Base-by-base conservation (phyloP, 2,888 invertebrate species). In the Amblyjoppa fuscipennis region DNA sequence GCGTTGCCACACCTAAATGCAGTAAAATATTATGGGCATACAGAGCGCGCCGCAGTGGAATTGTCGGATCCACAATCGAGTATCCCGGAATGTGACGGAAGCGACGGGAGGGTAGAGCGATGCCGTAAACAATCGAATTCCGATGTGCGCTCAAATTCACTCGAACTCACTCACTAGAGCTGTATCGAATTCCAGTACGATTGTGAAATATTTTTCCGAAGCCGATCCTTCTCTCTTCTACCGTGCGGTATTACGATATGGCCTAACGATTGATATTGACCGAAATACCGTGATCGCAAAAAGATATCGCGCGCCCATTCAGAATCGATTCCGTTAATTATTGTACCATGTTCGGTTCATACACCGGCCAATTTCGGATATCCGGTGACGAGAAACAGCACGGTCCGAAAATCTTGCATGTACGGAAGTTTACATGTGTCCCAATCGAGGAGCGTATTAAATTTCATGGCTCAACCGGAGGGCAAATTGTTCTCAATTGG, bases 61-160 rank as follows among this genome's bases (percentile, higher is more conserved):
- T 77, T 77, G 84, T 41, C 51, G 20, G 6, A 20, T 34, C 34
- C 68, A 25, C n/a, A 66, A 38, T 59, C 59, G 25, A 53, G 28
- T 45, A 4, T 3, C 28, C 53, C 84, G 84, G 56, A 9, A 64
- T 34, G 70, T 79, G 71, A 79, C 75, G 66, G 81, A 81, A 84
- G 59, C 64, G 49, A 31, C 71, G 70, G 69, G 20, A 25, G 31
- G 16, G 45, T 20, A 16, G 45, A 56, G 78, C 81, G 64, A 75
- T 79, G 59, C 82, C 79, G 79, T 85, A 79, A 85, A 85, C 85
- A 85, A 85, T 82, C 82, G 82, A 79, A 85, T 82, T 82, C 75
- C 85, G 79, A 85, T 85, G 79, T 71, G 75, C 79, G 79, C 75
- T 76, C 75, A 75, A 85, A 82, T 85, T 82, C 82, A 56, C 76